phyloP scores from a whole-genome alignment of 2,113 vertebrate species.

The Eulemur macaco region DNA sequence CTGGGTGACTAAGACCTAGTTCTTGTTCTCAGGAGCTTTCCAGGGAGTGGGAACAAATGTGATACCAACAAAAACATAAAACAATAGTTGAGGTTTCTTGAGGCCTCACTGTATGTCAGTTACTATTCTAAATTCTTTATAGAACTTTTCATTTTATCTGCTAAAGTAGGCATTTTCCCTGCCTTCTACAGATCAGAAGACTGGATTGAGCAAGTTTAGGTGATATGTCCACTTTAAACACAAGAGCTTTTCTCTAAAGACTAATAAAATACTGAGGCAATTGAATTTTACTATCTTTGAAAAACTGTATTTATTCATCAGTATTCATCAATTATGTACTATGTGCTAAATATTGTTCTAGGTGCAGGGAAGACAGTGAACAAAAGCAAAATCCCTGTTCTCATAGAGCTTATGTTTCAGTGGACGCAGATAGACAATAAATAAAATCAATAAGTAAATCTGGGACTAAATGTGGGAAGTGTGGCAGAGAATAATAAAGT shows the following conservation, averaged over 20 bases:
- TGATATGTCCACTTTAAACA: accelerated
- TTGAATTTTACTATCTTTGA: background rate
- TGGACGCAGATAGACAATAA: background rate
- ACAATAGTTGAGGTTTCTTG: background rate
- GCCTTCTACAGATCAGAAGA: background rate
- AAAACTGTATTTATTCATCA: background rate
- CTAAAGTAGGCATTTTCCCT: background rate
- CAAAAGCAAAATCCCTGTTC: background rate
- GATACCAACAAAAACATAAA: background rate
- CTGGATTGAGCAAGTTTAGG: background rate
- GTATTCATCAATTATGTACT: background rate
- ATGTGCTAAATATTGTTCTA: background rate
- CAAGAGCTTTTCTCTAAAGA: background rate
- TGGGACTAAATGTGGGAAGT: background rate
- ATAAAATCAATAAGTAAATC: background rate
- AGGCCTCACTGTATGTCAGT: background rate
- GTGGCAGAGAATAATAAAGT: background rate
- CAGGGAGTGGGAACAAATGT: background rate
- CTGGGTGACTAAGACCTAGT: background rate
- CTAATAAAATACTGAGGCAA: background rate
- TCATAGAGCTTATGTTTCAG: background rate
- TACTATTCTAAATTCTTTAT: background rate
- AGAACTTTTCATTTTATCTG: background rate
- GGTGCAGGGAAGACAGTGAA: background rate
- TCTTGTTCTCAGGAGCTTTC: background rate